Percentiles rank a stretch among this genome's conserved stretches.
These are phyloP conservation scores for Amphipoea oculea DNA, from an alignment of 2,888 invertebrate genomes.

Conservation along the genomic window DNA sequence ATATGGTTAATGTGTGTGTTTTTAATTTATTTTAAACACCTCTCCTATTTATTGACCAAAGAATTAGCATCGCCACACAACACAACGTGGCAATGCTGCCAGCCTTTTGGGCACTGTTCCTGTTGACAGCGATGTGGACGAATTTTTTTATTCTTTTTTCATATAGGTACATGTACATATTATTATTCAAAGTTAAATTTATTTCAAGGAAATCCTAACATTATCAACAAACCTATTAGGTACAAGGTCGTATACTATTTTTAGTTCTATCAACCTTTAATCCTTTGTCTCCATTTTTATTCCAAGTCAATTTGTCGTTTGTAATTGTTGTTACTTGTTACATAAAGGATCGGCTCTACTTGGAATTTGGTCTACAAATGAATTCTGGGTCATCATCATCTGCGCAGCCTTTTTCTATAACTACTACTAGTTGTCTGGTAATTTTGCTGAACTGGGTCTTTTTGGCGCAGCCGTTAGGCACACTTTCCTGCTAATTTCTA, in stretches of 20 bases:
- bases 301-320: neutral
- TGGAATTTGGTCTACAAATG: neutral
- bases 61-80: no score
- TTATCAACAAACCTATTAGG: neutral
- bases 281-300: neutral
- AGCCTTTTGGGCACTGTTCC: no score
- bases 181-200: neutral
- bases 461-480: no score
- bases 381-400: neutral
- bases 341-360: neutral
- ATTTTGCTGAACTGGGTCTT: no score
- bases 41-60: no score
- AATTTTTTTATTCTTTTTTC: no score
- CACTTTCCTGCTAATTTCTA: no score
- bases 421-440: no score
- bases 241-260: neutral
- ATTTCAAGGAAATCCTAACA: neutral
- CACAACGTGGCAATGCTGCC: no score
- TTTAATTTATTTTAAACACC: neutral
- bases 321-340: neutral
- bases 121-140: no score
- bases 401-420: neutral
- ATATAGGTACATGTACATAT: no score
- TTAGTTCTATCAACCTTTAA: no score
- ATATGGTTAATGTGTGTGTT: neutral